Percentiles rank a stretch among this genome's conserved stretches.
Evolutionary conservation across 2,113 vertebrate genomes (phyloP).

Genomic region (Brachionichthys hirsutus): DNA sequence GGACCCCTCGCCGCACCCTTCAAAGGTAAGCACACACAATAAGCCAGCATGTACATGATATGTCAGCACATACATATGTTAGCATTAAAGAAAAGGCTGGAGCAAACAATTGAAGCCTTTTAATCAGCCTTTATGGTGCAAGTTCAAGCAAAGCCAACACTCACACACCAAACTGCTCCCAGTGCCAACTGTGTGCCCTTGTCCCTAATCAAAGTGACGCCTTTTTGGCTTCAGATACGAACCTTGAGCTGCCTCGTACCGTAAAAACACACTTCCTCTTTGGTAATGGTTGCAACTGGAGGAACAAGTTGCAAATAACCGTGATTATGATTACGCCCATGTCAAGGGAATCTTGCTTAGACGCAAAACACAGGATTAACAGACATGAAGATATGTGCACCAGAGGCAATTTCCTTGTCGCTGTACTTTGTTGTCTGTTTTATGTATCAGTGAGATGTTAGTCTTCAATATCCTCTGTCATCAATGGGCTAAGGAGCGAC

Average conservation of each 20-base stretch:
- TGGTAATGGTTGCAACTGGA: constrained; percentile 42
- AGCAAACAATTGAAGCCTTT: constrained; percentile 28
- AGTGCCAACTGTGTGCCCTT: constrained; percentile 7
- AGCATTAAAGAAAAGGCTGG: constrained; percentile 45
- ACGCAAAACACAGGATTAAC: constrained; percentile 40
- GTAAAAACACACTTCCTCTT: constrained; percentile 10
- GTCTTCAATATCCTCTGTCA: constrained; percentile 7
- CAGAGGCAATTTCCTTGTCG: constrained; percentile 37
- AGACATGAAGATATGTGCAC: constrained; percentile 54
- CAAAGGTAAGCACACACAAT: constrained; percentile 56
- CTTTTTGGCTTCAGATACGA: constrained; percentile 20
- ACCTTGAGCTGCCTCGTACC: neutral
- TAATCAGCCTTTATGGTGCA: constrained; percentile 20
- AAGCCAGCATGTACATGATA: constrained; percentile 49
- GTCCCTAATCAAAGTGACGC: constrained; percentile 23
- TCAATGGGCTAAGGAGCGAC: neutral
- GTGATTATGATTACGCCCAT: constrained; percentile 61
- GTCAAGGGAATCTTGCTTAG: constrained; percentile 47
- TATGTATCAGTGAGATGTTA: constrained; percentile 20
- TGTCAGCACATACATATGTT: constrained; percentile 21
- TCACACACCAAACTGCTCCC: neutral
- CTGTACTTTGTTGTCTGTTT: constrained; percentile 29
- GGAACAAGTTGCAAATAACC: constrained; percentile 65
- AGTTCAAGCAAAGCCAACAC: neutral
- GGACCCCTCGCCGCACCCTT: constrained; percentile 31